phyloP scores from a whole-genome alignment of 2,888 invertebrate genomes.

The Miltochrista miniata region DNA sequence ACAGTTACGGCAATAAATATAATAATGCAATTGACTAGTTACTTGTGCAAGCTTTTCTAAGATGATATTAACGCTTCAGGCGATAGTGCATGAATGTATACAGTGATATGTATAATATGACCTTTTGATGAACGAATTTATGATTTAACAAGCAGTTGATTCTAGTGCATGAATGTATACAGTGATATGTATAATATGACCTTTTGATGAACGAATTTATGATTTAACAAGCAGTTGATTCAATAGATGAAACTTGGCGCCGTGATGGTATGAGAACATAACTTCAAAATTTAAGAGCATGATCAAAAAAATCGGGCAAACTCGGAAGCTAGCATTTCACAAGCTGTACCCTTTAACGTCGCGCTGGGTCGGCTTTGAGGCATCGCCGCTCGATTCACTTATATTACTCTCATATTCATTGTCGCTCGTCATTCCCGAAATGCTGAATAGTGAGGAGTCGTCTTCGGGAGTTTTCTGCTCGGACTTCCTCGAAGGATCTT shows the following conservation, averaged over 20 bases:
- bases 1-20: background rate
- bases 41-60: constrained; percentile 30
- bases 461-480: constrained; percentile 82
- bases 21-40: constrained; percentile 15
- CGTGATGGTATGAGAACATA: constrained; percentile 36
- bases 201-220: constrained; percentile 22
- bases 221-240: constrained; percentile 38
- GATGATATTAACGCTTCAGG: constrained; percentile 21
- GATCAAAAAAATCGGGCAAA: constrained; percentile 69
- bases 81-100: constrained; percentile 26
- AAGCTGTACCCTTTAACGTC: constrained; percentile 80
- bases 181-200: constrained; percentile 23
- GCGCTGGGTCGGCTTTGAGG: constrained; percentile 75
- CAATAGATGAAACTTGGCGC: constrained; percentile 24
- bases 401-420: constrained; percentile 82
- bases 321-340: constrained; percentile 75
- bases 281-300: constrained; percentile 64
- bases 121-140: constrained; percentile 21
- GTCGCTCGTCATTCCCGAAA: constrained; percentile 84
- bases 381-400: constrained; percentile 79
- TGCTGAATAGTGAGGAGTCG: constrained; percentile 82
- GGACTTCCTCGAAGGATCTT: constrained; percentile 73
- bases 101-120: constrained; percentile 23
- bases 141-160: constrained; percentile 38
- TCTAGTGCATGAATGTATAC: constrained; percentile 20